Conservation (phyloP, 2,797 vertebrate species). For the Macropus fuliginosus region DNA sequence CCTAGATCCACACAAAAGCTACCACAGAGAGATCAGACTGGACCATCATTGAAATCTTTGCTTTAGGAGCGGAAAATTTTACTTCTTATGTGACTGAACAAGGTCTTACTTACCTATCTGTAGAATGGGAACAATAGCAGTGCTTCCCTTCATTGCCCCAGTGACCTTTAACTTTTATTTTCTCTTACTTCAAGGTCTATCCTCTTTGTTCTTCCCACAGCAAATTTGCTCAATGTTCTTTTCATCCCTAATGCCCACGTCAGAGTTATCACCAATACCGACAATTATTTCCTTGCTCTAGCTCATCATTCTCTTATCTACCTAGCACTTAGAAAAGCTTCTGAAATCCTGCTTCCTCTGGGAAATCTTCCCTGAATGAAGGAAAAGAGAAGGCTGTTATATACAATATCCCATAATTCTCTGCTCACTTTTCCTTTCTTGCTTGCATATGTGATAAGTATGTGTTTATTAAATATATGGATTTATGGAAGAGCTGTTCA, state of each 20-base stretch:
- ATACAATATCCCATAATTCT: not conserved
- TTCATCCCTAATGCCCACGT: not conserved
- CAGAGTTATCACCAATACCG: not conserved
- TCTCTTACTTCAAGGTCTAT: not conserved
- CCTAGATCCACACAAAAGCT: not conserved
- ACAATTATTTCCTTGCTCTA: not conserved
- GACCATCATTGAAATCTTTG: not conserved
- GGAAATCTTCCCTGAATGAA: not conserved
- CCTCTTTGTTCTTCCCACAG: not conserved
- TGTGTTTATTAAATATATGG: not conserved
- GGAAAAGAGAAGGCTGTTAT: not conserved
- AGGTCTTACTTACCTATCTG: not conserved
- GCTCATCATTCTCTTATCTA: not conserved
- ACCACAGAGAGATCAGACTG: not conserved
- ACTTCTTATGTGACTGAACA: not conserved
- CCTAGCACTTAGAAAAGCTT: not conserved
- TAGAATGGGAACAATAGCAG: not conserved
- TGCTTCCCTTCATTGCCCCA: rapidly evolving
- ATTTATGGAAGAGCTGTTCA: not conserved
- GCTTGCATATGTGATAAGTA: not conserved
- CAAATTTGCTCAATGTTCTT: not conserved
- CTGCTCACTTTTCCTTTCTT: not conserved
- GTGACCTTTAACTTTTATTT: not conserved
- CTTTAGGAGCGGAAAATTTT: not conserved
- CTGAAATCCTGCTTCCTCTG: not conserved